phyloP scores from a whole-genome alignment of 2,113 vertebrate species.

The Corydoras sp. region DNA sequence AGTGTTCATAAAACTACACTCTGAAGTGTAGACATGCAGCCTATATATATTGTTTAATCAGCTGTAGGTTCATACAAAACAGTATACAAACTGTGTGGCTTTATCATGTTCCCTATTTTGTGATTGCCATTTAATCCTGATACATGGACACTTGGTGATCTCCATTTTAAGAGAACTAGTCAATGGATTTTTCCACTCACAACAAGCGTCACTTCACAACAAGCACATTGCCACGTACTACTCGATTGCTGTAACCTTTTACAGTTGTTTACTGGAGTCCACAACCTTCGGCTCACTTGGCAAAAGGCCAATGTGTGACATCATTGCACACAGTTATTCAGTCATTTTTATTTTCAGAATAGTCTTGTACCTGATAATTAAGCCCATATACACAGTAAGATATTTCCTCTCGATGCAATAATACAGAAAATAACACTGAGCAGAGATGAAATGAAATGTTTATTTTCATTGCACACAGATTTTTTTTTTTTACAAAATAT shows the following conservation, averaged over 20 bases:
- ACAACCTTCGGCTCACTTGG: constrained; percentile 45
- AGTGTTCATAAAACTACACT: too few relatives aligned
- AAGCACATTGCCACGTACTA: neutral
- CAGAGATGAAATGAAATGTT: constrained; percentile 23
- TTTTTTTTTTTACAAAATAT: constrained; percentile 36
- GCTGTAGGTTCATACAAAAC: too few relatives aligned
- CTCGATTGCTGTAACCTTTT: neutral
- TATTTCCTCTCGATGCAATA: too few relatives aligned
- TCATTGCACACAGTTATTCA: neutral
- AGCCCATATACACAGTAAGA: too few relatives aligned
- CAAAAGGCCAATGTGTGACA: constrained; percentile 10
- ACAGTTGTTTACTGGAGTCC: constrained; percentile 27
- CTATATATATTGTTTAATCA: too few relatives aligned
- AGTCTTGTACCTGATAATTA: neutral
- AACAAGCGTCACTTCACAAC: neutral
- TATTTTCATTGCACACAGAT: constrained; percentile 35
- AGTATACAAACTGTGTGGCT: too few relatives aligned
- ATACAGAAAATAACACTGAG: too few relatives aligned
- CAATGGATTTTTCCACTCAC: constrained; percentile 7
- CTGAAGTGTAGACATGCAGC: too few relatives aligned
- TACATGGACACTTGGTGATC: neutral
- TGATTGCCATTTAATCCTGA: neutral
- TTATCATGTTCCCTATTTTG: too few relatives aligned
- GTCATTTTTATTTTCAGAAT: neutral
- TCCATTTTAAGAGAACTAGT: constrained; percentile 7